Conservation (phyloP, 2,888 invertebrate species). For the Cactoblastis cactorum region DNA sequence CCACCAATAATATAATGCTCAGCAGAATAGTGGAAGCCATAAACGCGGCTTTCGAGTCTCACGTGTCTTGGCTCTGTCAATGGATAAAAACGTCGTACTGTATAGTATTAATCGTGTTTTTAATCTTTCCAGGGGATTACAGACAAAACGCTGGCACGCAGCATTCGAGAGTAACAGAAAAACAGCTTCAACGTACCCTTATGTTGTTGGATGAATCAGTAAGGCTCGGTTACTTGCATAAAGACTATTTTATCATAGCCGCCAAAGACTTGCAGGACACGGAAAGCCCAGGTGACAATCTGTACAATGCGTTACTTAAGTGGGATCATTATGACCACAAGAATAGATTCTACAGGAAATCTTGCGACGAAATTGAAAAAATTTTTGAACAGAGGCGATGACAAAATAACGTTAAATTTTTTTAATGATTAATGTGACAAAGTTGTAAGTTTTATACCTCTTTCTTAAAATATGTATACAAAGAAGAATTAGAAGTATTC, state of each 20-base stretch:
- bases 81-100: no score
- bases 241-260: slow-evolving; percentile 46
- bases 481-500: no score
- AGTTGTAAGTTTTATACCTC: no score
- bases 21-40: no score
- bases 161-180: slow-evolving; percentile 39
- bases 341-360: slow-evolving; percentile 32
- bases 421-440: neutral
- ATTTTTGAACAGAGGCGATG: neutral
- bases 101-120: neutral
- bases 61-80: no score
- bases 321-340: slow-evolving; percentile 45
- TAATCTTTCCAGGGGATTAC: slow-evolving; percentile 54
- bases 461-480: no score
- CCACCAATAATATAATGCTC: no score
- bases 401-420: neutral
- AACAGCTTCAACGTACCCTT: slow-evolving; percentile 41
- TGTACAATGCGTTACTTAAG: slow-evolving; percentile 42
- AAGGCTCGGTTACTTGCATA: slow-evolving; percentile 38
- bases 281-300: slow-evolving; percentile 52
- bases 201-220: slow-evolving; percentile 51
- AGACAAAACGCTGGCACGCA: slow-evolving; percentile 34
- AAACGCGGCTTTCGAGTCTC: no score
- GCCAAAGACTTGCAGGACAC: slow-evolving; percentile 44
- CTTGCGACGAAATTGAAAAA: slow-evolving; percentile 40